Evolutionary conservation across 2,797 vertebrate genomes (phyloP), one percentile per base, ranked within the genome.

Genomic region (Crax fasciolata): DNA sequence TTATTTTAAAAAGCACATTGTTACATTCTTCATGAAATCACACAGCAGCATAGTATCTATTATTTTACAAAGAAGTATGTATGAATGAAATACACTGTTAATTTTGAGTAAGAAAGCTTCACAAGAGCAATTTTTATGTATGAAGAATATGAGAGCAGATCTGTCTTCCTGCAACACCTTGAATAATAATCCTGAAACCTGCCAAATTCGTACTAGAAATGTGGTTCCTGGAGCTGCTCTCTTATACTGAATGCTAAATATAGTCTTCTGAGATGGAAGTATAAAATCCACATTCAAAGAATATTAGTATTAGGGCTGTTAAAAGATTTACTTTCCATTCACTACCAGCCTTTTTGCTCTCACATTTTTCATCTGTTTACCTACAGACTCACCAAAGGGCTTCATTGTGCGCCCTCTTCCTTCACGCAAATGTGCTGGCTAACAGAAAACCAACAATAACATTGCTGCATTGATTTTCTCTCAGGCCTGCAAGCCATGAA

Each of bases 381-480:
- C 91, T 85, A 13, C 46, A 63, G 83, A 54, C 35, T 89, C 75
- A 67, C 54, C 49, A 67, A 27, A 88, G 76, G 43, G 38, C 83
- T 77, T 89, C 11, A 25, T 12, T 87, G 65, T 67, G 59, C 74
- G 48, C 32, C 41, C 70, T 95, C 43, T 72, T 79, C 66, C 3
- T 1, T 91, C 76, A 95, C 8, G 3, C 54, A 87, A 86, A 93
- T 84, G 58, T 94, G 78, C 76, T 94, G 87, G 68, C 87, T 91
- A 66, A 75, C 24, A 76, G 68, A 95, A 91, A 92, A 86, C 73
- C 81, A 84, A 80, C 41, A 70, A 51, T 55, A 81, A 52, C 49
- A 48, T 87, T 90, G 59, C 38, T 38, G 46, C 78, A 91, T 95
- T 93, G 71, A 25, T 96, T 96, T 97, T 83, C 74, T 84, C 71